These are phyloP conservation scores for Berghia stephanieae DNA, from an alignment of 1,140 invertebrate species.

Conservation along the genomic window DNA sequence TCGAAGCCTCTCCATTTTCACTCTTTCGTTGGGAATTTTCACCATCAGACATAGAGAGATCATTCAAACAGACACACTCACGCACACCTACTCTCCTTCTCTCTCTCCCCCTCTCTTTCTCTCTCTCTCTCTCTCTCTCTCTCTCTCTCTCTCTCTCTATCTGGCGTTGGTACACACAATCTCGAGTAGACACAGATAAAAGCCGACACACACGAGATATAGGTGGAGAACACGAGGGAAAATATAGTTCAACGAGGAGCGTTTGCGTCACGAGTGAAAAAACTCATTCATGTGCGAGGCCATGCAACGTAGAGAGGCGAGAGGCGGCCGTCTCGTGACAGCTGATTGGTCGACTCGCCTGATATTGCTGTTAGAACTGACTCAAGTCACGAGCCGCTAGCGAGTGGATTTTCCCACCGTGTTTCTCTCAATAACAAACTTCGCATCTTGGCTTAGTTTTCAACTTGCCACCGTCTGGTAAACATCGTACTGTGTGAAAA, in stretches of 20 bases:
- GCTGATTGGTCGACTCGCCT: slow-evolving; percentile 11
- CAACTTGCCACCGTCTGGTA: background rate
- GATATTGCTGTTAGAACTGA: background rate
- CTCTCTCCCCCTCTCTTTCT: slow-evolving; percentile 6
- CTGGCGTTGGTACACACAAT: too few species aligned
- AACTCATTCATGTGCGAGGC: slow-evolving; percentile 24
- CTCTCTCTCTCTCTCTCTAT: too few species aligned
- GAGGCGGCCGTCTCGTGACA: slow-evolving; percentile 21
- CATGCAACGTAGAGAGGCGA: background rate
- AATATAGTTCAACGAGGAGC: background rate
- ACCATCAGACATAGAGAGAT: too few species aligned
- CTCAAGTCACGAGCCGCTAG: background rate
- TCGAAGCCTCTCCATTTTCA: background rate
- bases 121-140: background rate
- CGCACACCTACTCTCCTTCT: too few species aligned
- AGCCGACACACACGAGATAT: too few species aligned
- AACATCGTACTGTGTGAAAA: background rate
- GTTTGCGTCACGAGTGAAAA: slow-evolving; percentile 30
- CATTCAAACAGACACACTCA: too few species aligned
- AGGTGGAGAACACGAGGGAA: too few species aligned
- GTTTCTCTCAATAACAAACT: background rate
- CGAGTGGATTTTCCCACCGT: background rate
- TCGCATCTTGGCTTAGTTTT: background rate
- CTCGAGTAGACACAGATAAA: too few species aligned
- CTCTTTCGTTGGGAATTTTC: too few species aligned